A percentile compares a stretch with the other conserved stretches of the same genome.
Conservation (phyloP, 2,113 vertebrate genomes). For the Calcarius ornatus region DNA sequence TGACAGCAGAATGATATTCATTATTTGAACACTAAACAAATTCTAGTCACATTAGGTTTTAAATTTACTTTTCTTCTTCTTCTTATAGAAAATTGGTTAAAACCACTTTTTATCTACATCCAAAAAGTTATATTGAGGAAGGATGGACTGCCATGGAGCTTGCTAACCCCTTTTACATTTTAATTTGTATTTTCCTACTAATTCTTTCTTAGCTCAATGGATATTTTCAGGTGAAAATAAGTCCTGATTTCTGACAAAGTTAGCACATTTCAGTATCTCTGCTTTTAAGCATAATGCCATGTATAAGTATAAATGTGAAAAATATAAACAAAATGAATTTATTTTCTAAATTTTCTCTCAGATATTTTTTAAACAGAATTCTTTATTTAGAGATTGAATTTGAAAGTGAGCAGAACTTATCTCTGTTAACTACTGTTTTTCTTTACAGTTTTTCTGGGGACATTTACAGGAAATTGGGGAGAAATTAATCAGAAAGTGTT, state of each 20-base stretch:
- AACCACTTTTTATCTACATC: background rate
- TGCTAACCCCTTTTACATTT: background rate
- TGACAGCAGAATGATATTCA: background rate
- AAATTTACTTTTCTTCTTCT: background rate
- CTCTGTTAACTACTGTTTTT: background rate
- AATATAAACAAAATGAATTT: background rate
- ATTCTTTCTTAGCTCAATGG: background rate
- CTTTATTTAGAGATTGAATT: background rate
- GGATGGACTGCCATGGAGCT: background rate
- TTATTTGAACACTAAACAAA: background rate
- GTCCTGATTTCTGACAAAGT: background rate
- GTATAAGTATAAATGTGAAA: background rate
- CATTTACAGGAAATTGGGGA: background rate
- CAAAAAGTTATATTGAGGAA: background rate
- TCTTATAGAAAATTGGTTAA: background rate
- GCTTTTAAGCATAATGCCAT: background rate
- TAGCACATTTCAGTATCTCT: background rate
- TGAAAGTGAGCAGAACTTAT: accelerated
- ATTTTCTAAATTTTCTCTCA: background rate
- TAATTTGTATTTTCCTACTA: background rate
- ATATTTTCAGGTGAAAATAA: background rate
- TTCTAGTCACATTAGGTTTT: background rate
- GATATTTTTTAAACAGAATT: background rate
- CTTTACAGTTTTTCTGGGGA: background rate
- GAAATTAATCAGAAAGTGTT: background rate